Conservation (phyloP, 2,888 invertebrate species). For the Cheilosia scutellata region DNA sequence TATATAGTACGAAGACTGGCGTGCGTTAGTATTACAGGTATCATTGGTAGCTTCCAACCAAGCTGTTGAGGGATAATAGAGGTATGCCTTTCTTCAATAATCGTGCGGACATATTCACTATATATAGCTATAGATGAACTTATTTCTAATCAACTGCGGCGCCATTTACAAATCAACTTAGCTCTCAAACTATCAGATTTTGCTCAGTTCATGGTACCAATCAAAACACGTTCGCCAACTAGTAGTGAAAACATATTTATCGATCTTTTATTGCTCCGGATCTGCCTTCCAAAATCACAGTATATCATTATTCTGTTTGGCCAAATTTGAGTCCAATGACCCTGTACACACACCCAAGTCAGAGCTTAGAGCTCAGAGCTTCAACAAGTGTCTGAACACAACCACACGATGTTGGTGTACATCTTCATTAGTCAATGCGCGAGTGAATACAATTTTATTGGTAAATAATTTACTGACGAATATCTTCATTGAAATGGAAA, state of each 20-base stretch:
- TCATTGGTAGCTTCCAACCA: too few species aligned
- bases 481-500: conserved; percentile 41
- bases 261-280: conserved; percentile 10
- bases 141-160: too few species aligned
- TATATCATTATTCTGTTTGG: not conserved
- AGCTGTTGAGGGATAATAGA: too few species aligned
- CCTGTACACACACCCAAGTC: conserved; percentile 1
- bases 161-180: too few species aligned
- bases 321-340: conserved; percentile 19
- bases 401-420: not conserved
- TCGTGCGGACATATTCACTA: too few species aligned
- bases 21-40: too few species aligned
- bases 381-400: conserved; percentile 3
- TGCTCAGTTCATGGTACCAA: not conserved
- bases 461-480: not conserved
- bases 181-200: not conserved
- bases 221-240: conserved; percentile 1
- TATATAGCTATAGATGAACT: too few species aligned
- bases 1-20: too few species aligned
- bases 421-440: conserved; percentile 23
- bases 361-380: not conserved
- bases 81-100: too few species aligned
- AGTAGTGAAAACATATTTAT: conserved; percentile 21
- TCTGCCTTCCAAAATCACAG: conserved; percentile 10
- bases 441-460: conserved; percentile 2